These are phyloP conservation scores for Champsocephalus esox DNA, from an alignment of 2,797 vertebrate species.

Conservation along the genomic window DNA sequence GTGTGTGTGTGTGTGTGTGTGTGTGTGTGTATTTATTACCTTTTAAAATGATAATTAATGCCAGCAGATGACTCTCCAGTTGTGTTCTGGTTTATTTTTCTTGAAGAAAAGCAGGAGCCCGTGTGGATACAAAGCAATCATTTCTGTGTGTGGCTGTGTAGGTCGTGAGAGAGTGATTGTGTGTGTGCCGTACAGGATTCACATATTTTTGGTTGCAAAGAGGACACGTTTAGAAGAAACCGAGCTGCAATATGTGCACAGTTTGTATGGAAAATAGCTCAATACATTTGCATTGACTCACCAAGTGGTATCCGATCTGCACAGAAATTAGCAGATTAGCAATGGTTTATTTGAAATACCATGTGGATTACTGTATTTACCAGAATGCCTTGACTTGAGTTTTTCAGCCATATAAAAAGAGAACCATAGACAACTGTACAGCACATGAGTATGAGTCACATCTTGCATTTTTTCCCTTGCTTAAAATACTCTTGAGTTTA, in stretches of 20 bases:
- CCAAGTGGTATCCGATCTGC: slow-evolving; percentile 2
- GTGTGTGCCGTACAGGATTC: slow-evolving; percentile 18
- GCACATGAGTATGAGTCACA: slow-evolving; percentile 35
- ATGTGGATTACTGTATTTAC: not conserved
- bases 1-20: not conserved
- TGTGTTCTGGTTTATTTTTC: slow-evolving; percentile 13
- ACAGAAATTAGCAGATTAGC: not conserved
- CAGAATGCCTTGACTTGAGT: slow-evolving; percentile 4
- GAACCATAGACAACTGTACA: slow-evolving; percentile 6
- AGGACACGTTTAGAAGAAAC: not conserved
- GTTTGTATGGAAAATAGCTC: slow-evolving; percentile 13
- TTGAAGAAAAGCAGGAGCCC: slow-evolving; percentile 20
- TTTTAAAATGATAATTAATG: slow-evolving; percentile 17
- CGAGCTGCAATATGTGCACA: slow-evolving; percentile 8
- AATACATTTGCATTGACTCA: slow-evolving; percentile 23
- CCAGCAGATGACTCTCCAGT: slow-evolving; percentile 1
- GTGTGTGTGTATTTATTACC: not conserved
- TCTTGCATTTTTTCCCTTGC: slow-evolving; percentile 1
- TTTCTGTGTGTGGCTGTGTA: not conserved
- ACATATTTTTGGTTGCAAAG: slow-evolving; percentile 18
- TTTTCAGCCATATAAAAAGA: slow-evolving; percentile 1
- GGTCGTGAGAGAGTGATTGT: not conserved
- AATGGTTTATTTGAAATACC: slow-evolving; percentile 5
- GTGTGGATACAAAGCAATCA: not conserved
- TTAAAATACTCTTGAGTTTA: slow-evolving; percentile 23